These are phyloP conservation scores for Synchiropus splendidus DNA, from an alignment of 2,113 vertebrate genomes.

Conservation along the genomic window DNA sequence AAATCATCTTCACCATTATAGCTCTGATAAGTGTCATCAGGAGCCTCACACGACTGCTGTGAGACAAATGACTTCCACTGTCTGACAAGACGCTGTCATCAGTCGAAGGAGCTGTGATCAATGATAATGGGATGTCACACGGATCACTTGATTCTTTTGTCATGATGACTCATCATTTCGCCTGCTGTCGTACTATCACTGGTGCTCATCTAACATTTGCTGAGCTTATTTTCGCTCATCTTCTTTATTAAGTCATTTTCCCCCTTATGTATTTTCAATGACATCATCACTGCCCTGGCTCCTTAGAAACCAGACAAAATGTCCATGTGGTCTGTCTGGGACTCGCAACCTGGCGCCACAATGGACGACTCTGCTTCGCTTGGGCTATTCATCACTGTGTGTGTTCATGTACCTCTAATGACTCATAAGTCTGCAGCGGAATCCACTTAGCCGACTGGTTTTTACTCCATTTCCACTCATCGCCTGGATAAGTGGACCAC, in stretches of 20 bases:
- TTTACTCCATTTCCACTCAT: not conserved
- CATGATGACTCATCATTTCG: not conserved
- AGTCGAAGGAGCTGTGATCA: no score
- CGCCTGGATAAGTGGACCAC: not conserved
- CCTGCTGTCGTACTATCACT: not conserved
- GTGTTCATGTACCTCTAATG: constrained; percentile 7
- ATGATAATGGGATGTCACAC: no score
- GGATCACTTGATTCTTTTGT: not conserved
- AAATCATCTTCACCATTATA: no score
- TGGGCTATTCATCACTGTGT: constrained; percentile 14
- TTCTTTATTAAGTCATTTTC: constrained; percentile 9
- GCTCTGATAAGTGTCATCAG: no score
- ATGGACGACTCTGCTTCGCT: constrained; percentile 1
- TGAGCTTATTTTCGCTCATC: constrained; percentile 5
- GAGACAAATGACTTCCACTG: no score
- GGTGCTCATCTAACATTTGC: no score
- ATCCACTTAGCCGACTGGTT: constrained; percentile 10
- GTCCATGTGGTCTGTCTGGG: constrained; percentile 18
- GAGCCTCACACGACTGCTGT: no score
- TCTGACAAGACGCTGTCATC: no score
- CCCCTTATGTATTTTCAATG: constrained; percentile 13
- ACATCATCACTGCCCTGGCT: constrained; percentile 37
- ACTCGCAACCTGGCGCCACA: constrained; percentile 25
- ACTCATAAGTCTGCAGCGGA: constrained; percentile 22
- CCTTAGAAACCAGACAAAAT: constrained; percentile 15